These are phyloP conservation scores for Rhabdornis inornatus DNA, from an alignment of 2,113 vertebrate genomes.

Conservation along the genomic window DNA sequence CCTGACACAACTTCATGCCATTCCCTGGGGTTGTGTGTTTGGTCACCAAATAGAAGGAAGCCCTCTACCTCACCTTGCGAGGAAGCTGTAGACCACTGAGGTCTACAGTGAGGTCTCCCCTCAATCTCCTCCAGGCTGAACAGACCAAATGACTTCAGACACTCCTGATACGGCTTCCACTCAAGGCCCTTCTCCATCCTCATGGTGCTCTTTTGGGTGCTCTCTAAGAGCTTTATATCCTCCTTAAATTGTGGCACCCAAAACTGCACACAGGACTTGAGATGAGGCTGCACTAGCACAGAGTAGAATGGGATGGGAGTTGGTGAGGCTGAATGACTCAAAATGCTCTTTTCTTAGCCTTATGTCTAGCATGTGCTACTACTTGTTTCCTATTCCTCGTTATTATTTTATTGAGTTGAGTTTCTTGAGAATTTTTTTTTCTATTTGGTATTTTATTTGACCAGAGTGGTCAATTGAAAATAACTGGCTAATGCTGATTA, in stretches of 20 bases:
- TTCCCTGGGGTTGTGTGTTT: neutral
- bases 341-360: neutral
- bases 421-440: neutral
- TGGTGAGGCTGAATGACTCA: neutral
- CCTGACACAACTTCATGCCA: neutral
- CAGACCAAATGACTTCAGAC: neutral
- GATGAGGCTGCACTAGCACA: neutral
- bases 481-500: neutral
- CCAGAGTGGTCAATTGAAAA: neutral
- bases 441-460: neutral
- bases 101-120: neutral
- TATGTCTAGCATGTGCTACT: neutral
- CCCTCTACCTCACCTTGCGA: rapidly evolving
- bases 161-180: neutral
- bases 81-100: neutral
- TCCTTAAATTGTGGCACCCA: neutral
- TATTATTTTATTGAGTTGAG: neutral
- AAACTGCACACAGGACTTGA: neutral
- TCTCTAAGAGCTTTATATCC: neutral
- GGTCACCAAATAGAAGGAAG: neutral
- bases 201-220: neutral
- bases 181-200: neutral
- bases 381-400: neutral
- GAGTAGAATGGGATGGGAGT: neutral
- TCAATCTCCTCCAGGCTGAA: neutral